Base-by-base conservation (phyloP, 2,888 invertebrate species). In the Catocala nupta region DNA sequence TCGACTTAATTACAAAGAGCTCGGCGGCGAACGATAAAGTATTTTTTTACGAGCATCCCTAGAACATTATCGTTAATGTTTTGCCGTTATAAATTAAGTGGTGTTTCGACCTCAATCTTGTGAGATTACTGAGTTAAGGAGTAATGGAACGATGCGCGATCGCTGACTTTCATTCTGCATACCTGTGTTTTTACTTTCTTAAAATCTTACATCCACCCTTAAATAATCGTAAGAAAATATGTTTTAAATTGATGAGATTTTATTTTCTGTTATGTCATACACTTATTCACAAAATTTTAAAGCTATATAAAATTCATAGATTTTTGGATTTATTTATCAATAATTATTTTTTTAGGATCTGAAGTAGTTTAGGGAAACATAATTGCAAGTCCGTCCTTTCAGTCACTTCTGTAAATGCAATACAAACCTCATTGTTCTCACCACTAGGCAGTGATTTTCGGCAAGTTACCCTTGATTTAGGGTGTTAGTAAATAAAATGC, bases 21-120 rank as follows among this genome's bases (percentile, higher is more conserved):
- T 82, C 83, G 83, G 81, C 78, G 81, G 79, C 70, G 70, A 71
- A 76, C 86, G 83, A 87, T 91, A 89, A 91, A 90, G 83, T 86
- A 83, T 68, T 86, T 89, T 90, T 92, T 91, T 91, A 91, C 84
- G 88, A 81, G 80, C 81, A 79, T 81, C 80, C 78, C 77, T 82
- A 81, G 78, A 82, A 82, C 85, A 84, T 90, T 86, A 90, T 87
- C 86, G 85, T 84, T 88, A 87, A 83, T 86, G 86, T 87, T 89
- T 89, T 87, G 87, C 86, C 84, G 86, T 86, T 90, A 87, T 87
- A 88, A 88, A 90, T 90, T 88, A 88, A 89, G 83, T 78, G 83
- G 79, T 82, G 82, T 85, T 83, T 85, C 77, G 73, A 70, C 77
- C 75, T 78, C 80, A 77, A 77, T 76, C 76, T 75, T 72, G 55